phyloP scores from a whole-genome alignment of 2,888 invertebrate species.

The Catocala fraxini region DNA sequence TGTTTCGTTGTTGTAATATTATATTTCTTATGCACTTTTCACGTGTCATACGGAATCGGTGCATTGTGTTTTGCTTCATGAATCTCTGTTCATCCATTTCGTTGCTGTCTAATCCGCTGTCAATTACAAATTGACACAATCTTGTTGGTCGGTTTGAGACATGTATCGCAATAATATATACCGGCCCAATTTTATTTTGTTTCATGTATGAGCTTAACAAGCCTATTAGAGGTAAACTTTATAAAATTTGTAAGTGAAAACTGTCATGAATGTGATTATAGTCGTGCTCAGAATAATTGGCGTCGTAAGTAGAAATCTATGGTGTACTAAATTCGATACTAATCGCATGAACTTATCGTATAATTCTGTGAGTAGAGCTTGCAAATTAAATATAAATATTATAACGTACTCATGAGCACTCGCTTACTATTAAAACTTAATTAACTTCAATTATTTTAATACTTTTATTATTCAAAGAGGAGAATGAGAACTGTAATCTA shows the following conservation, averaged over 20 bases:
- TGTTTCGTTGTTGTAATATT: too few species aligned
- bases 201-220: too few species aligned
- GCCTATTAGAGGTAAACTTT: too few species aligned
- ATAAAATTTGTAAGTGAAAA: not conserved
- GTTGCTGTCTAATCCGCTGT: too few species aligned
- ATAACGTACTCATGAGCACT: conserved; percentile 27
- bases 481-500: conserved; percentile 16
- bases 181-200: too few species aligned
- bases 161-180: too few species aligned
- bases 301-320: conserved; percentile 16
- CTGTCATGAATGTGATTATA: conserved; percentile 11
- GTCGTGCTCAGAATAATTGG: conserved; percentile 7
- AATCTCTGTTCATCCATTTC: too few species aligned
- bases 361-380: conserved; percentile 32
- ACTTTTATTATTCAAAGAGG: not conserved
- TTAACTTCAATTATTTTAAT: not conserved
- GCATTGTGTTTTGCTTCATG: too few species aligned
- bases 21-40: too few species aligned
- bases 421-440: conserved; percentile 30
- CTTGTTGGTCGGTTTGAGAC: too few species aligned
- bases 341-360: conserved; percentile 32
- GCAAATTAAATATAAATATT: conserved; percentile 2
- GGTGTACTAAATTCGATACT: conserved; percentile 11
- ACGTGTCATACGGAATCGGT: too few species aligned
- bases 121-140: too few species aligned